Conservation (phyloP, 2,113 vertebrate species). For the Reinhardtius hippoglossoides region DNA sequence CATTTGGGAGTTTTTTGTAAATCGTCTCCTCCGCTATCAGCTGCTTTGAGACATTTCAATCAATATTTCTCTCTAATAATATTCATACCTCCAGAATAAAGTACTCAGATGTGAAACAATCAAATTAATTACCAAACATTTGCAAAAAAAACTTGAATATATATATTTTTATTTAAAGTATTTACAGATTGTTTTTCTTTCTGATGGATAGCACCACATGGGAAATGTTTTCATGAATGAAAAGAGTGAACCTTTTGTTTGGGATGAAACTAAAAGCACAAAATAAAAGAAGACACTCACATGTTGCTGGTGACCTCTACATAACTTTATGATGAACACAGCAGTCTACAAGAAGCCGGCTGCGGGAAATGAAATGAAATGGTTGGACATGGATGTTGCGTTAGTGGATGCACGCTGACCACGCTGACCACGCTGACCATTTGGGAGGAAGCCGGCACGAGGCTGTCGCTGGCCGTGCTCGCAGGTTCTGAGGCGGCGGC, state of each 20-base stretch:
- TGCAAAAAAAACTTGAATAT: conserved; percentile 59
- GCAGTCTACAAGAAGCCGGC: conserved; percentile 68
- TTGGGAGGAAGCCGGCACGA: not conserved
- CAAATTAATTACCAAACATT: conserved; percentile 52
- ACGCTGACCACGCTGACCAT: conserved; percentile 1
- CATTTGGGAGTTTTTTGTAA: no score
- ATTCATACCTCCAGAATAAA: not conserved
- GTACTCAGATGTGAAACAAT: conserved; percentile 26
- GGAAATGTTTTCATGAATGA: conserved; percentile 59
- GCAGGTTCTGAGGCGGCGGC: no score
- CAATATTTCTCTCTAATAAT: not conserved
- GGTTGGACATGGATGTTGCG: conserved; percentile 22
- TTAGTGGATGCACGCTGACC: conserved; percentile 33
- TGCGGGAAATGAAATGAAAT: conserved; percentile 69
- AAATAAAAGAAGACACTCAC: conserved; percentile 65
- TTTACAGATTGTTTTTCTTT: conserved; percentile 76
- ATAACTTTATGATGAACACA: conserved; percentile 73
- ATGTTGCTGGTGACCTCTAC: conserved; percentile 66
- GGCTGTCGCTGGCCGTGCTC: no score
- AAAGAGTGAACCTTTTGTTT: conserved; percentile 35
- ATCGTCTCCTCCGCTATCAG: no score
- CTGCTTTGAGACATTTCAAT: not conserved
- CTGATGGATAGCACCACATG: conserved; percentile 74
- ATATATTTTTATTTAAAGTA: conserved; percentile 83
- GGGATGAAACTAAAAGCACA: conserved; percentile 59